Evolutionary conservation across 1,140 invertebrate genomes (phyloP).

Genomic region (Apis cerana): DNA sequence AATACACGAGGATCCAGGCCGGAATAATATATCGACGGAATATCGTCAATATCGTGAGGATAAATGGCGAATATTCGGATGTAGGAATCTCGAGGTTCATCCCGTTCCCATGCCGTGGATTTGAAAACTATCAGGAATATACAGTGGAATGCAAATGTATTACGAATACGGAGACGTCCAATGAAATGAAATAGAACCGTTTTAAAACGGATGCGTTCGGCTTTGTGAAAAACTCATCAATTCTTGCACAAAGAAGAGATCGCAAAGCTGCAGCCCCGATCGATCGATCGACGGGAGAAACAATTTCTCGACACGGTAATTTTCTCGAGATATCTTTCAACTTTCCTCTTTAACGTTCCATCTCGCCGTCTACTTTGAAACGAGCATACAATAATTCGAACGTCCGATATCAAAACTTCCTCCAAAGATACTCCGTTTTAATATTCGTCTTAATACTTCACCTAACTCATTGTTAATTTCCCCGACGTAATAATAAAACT

Average conservation of each 20-base stretch:
- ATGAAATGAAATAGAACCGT: slow-evolving; percentile 13
- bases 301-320: background rate
- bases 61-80: slow-evolving; percentile 1
- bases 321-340: too few species aligned
- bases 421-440: too few species aligned
- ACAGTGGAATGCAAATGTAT: background rate
- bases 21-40: too few species aligned
- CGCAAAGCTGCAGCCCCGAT: slow-evolving; percentile 3
- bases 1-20: too few species aligned
- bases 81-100: background rate
- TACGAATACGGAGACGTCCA: background rate
- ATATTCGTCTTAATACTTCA: too few species aligned
- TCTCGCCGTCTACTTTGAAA: too few species aligned
- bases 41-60: background rate
- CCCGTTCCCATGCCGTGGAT: background rate
- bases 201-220: slow-evolving; percentile 5
- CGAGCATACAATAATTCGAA: too few species aligned
- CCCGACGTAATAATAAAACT: too few species aligned
- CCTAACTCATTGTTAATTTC: too few species aligned
- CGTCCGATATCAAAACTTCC: too few species aligned
- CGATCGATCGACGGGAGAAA: slow-evolving; percentile 17
- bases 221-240: slow-evolving; percentile 18
- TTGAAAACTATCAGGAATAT: slow-evolving; percentile 5
- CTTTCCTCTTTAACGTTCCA: too few species aligned
- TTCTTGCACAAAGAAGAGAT: slow-evolving; percentile 18